Evolutionary conservation across 1,140 invertebrate genomes (phyloP).

Genomic region (Lepidurus arcticus): DNA sequence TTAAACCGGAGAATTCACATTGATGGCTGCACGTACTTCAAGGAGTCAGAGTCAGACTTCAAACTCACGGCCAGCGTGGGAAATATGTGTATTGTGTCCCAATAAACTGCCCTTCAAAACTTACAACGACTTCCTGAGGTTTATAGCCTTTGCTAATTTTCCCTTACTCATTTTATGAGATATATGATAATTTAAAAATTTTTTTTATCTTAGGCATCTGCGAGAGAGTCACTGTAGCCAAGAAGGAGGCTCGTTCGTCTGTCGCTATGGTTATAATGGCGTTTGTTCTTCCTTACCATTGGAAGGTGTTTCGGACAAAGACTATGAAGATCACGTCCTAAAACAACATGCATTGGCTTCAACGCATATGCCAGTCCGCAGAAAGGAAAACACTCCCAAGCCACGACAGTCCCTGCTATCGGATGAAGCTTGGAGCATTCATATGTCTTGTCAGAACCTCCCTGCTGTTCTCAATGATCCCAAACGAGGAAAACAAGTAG

Average conservation of each 20-base stretch:
- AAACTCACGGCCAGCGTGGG: neutral
- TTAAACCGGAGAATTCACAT: neutral
- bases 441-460: conserved; percentile 77
- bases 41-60: neutral
- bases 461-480: conserved; percentile 96
- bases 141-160: neutral
- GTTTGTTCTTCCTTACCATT: conserved; percentile 78
- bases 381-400: conserved; percentile 23
- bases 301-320: conserved; percentile 79
- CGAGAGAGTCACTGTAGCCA: conserved; percentile 72
- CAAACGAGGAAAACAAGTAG: conserved; percentile 71
- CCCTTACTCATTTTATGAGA: neutral
- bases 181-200: neutral
- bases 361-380: conserved; percentile 27
- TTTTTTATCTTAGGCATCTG: conserved; percentile 59
- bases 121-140: neutral
- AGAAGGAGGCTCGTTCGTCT: conserved; percentile 82
- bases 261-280: conserved; percentile 79
- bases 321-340: conserved; percentile 79
- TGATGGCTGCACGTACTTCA: neutral
- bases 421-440: conserved; percentile 52
- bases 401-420: conserved; percentile 43
- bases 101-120: neutral
- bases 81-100: neutral
- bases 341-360: conserved; percentile 60